phyloP scores from a whole-genome alignment of 2,888 invertebrate genomes.

The Corythucha ciliata region DNA sequence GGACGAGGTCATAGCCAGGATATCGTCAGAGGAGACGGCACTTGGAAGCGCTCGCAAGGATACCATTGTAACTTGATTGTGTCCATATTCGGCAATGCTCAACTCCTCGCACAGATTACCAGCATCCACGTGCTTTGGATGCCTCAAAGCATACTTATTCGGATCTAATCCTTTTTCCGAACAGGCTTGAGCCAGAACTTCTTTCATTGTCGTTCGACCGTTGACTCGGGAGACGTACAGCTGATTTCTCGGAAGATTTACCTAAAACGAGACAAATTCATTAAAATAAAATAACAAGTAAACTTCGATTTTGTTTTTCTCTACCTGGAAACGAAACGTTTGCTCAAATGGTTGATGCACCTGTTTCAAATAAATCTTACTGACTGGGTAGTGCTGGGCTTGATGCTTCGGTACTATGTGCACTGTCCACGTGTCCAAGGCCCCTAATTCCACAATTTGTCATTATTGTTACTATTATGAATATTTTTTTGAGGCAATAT shows the following conservation, averaged over 20 bases:
- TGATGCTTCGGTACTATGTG: conserved; percentile 44
- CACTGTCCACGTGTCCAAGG: conserved; percentile 45
- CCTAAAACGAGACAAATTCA: conserved; percentile 41
- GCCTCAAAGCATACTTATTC: conserved; percentile 63
- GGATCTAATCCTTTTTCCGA: conserved; percentile 65
- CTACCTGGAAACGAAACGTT: conserved; percentile 38
- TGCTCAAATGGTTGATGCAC: conserved; percentile 43
- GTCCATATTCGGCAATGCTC: conserved; percentile 53
- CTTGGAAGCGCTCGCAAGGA: conserved; percentile 45
- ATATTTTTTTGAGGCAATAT: no score
- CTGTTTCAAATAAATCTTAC: conserved; percentile 31
- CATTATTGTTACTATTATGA: neutral
- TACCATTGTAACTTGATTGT: conserved; percentile 55
- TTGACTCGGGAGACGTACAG: conserved; percentile 66
- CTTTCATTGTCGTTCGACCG: conserved; percentile 56
- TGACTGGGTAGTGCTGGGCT: conserved; percentile 28
- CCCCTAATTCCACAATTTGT: conserved; percentile 37
- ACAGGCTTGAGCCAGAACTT: conserved; percentile 62
- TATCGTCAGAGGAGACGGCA: conserved; percentile 39
- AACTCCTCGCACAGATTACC: conserved; percentile 46
- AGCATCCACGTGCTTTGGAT: conserved; percentile 51
- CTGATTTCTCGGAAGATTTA: conserved; percentile 70
- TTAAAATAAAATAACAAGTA: conserved; percentile 2
- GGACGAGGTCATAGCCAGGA: conserved; percentile 34
- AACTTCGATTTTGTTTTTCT: neutral